Evolutionary conservation across 1,140 invertebrate genomes (phyloP), one percentile per base, ranked within the genome.

Genomic region (Triops longicaudatus): DNA sequence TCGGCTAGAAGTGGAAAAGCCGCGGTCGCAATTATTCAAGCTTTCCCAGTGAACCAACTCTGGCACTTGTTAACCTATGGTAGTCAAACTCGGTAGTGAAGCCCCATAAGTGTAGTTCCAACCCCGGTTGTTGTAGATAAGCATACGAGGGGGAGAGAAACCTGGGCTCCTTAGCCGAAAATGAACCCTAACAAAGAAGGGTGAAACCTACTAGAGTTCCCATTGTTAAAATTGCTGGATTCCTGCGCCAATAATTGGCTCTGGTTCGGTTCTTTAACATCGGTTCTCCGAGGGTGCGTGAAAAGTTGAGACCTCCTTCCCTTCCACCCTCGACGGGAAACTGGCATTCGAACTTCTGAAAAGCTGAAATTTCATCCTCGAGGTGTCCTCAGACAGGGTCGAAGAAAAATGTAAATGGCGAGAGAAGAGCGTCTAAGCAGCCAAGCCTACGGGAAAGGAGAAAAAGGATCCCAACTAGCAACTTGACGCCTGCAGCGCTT

Each of bases 121-220:
- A n/a, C 50, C 50, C n/a, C 22, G 50, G 50, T 63, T 37, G 31
- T 37, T 37, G 31, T 4, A 37, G 7, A 37, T 37, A 37, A 37
- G 31, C 5, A 9, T 5, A 63, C 10, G 22, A n/a, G 14, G 22
- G 22, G 22, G 50, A 63, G 22, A 11, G 50, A 63, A 63, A 63
- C n/a, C 50, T 63, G 14, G 31, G 50, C 50, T 63, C n/a, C 50
- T 37, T 17, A 63, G 10, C 10, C 22, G 50, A 63, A 63, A 63
- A 63, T 63, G 50, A 63, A 63, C 50, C 50, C 50, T 63, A 63
- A 63, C 50, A 63, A 63, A 63, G 50, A 63, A 63, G n/a, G 50
- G 50, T 63, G 50, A 63, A 63, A 63, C 50, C 50, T 63, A 63
- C 11, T 22, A 63, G 50, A 11, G 17, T 63, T 22, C 50, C 31